phyloP scores from a whole-genome alignment of 2,888 invertebrate genomes.

The Eristalis arbustorum region DNA sequence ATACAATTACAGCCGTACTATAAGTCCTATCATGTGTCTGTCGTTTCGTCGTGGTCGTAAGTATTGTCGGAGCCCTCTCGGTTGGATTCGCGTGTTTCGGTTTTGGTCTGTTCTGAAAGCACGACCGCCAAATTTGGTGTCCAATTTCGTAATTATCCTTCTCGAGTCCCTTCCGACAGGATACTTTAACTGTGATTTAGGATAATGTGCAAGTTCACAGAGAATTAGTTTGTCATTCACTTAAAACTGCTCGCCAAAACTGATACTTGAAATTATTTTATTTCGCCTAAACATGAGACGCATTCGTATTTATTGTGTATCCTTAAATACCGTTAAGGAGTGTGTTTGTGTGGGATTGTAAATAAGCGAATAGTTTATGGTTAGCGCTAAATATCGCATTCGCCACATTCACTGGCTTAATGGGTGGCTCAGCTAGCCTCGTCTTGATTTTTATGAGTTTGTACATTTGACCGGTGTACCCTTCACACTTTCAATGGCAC shows the following conservation, averaged over 20 bases:
- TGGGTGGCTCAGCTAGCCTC: conserved; percentile 16
- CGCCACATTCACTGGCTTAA: conserved; percentile 10
- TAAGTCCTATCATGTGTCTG: conserved; percentile 6
- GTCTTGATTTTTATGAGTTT: conserved; percentile 49
- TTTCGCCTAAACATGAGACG: conserved; percentile 24
- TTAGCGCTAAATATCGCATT: conserved; percentile 18
- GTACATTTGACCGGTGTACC: conserved; percentile 45
- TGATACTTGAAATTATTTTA: not conserved
- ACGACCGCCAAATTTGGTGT: conserved; percentile 43
- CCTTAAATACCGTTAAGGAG: conserved; percentile 2
- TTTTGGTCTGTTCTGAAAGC: conserved; percentile 33
- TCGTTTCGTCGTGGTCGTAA: not conserved
- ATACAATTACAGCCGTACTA: conserved; percentile 31
- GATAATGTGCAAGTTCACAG: conserved; percentile 37
- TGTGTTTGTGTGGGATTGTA: not conserved
- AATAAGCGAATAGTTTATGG: conserved; percentile 42
- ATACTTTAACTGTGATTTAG: conserved; percentile 47
- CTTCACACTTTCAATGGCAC: conserved; percentile 21
- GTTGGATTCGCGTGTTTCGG: not conserved
- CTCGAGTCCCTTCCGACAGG: conserved; percentile 20
- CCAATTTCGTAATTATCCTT: conserved; percentile 47
- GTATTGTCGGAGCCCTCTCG: not conserved
- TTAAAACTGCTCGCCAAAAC: not conserved
- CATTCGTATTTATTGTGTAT: conserved; percentile 22
- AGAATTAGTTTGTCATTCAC: conserved; percentile 20